Conservation (phyloP, 2,113 vertebrate genomes). For the Rhinogobius similis region DNA sequence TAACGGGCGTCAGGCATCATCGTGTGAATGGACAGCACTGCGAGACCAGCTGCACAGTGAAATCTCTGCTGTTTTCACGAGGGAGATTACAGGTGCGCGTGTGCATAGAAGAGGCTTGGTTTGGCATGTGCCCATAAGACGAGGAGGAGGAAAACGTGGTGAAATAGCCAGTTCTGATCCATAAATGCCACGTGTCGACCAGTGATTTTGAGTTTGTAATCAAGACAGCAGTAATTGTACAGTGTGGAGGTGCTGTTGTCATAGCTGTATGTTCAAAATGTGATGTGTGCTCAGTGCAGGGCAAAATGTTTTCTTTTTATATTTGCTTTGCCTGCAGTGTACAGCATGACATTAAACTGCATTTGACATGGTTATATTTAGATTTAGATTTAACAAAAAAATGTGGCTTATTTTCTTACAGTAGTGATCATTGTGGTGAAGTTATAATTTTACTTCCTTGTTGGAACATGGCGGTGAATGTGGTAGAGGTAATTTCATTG, state of each 20-base stretch:
- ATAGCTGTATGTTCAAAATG: too few relatives aligned
- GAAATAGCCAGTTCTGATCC: not conserved
- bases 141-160: not conserved
- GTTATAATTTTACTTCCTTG: too few relatives aligned
- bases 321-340: too few relatives aligned
- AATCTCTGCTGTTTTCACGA: conserved; percentile 16
- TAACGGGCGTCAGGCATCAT: not conserved
- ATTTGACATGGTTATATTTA: too few relatives aligned
- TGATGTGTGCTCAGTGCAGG: too few relatives aligned
- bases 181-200: not conserved
- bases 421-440: too few relatives aligned
- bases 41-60: conserved; percentile 21
- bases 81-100: conserved; percentile 14
- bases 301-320: too few relatives aligned
- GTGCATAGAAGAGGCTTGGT: not conserved
- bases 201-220: conserved; percentile 1
- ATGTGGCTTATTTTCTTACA: too few relatives aligned
- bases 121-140: not conserved
- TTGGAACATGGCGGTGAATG: too few relatives aligned
- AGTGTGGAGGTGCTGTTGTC: not conserved
- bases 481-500: too few relatives aligned
- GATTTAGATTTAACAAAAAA: too few relatives aligned
- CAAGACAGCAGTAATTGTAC: not conserved
- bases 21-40: conserved; percentile 5
- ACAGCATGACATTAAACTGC: too few relatives aligned